Base-by-base conservation (phyloP, 92 coral and sea anemone genomes). In the Plumapathes pennacea region DNA sequence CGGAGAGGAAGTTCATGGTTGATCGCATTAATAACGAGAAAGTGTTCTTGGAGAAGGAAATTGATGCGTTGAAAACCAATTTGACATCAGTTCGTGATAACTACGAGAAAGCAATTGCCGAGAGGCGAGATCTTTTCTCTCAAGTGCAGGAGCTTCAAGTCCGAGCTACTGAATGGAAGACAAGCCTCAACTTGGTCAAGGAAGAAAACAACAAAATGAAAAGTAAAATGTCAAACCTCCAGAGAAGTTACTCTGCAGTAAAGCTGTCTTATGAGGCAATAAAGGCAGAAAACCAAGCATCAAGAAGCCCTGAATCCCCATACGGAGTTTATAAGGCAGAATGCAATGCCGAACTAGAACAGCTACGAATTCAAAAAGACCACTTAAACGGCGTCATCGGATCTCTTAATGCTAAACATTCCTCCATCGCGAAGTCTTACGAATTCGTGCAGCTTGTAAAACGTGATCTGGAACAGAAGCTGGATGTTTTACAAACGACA, bases 91-190 rank as follows among this genome's bases (percentile, higher is more conserved):
- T 60, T 20, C 74, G 71, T 19, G 69, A 68, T n/a, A 72, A 70
- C 21, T 79, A 84, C 64, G 81, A 59, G 17, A 68, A 31, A 51
- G 41, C 61, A 7, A 54, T 60, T 27, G 76, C 25, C 23, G 97
- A 89, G 29, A 80, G 66, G 33, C 68, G 83, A 61, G 77, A 85
- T 22, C 50, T 61, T 25, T 30, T 66, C 38, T 64, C 46, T 53
- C 60, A 80, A 26, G 38, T 81, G 13, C 83, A 89, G 58, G 72
- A 75, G 32, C 46, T 72, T 15, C 75, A 71, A 46, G 79, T 84
- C 30, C 82, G 80, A 54, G 61, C 69, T 15, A 50, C 74, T 30
- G 80, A 72, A 46, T 86, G 86, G 83, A 74, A 85, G 47, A 72
- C 81, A 3, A 84, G 75, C 38, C 60, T 84, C 64, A 58, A 55